phyloP scores from a whole-genome alignment of 2,113 vertebrate species.

The Cygnus buccinator region DNA sequence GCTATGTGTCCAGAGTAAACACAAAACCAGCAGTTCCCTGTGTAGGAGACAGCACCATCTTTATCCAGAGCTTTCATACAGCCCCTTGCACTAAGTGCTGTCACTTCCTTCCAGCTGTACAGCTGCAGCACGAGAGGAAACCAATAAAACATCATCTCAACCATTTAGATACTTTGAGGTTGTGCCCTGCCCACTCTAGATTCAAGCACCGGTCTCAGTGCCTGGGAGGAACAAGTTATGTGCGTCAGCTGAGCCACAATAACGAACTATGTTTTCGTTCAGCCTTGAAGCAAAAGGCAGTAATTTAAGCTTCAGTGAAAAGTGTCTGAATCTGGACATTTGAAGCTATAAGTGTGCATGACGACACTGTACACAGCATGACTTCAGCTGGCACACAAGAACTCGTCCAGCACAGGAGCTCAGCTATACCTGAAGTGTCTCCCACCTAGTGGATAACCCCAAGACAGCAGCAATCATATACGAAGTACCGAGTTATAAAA shows the following conservation, averaged over 20 bases:
- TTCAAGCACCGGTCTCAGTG: background rate
- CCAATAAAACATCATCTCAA: background rate
- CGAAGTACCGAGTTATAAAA: background rate
- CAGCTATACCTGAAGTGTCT: background rate
- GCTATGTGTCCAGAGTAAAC: background rate
- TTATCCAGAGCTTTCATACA: background rate
- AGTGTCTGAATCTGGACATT: background rate
- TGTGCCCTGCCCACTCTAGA: slow-evolving; percentile 8
- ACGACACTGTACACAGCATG: background rate
- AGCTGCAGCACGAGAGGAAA: background rate
- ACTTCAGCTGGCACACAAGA: background rate
- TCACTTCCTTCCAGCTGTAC: background rate
- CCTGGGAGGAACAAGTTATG: background rate
- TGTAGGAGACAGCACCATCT: background rate
- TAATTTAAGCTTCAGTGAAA: background rate
- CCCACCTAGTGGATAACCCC: background rate
- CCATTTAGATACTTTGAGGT: background rate
- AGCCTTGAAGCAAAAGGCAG: background rate
- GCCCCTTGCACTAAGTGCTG: rapidly evolving
- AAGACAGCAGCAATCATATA: background rate
- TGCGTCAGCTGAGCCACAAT: slow-evolving; percentile 19
- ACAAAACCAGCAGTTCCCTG: background rate
- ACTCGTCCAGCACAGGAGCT: background rate
- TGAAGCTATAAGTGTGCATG: background rate
- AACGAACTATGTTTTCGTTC: background rate